Percentiles rank a stretch among this genome's conserved stretches.
Evolutionary conservation across 1,140 invertebrate species (phyloP).

Genomic region (Stegodyphus dumicola): DNA sequence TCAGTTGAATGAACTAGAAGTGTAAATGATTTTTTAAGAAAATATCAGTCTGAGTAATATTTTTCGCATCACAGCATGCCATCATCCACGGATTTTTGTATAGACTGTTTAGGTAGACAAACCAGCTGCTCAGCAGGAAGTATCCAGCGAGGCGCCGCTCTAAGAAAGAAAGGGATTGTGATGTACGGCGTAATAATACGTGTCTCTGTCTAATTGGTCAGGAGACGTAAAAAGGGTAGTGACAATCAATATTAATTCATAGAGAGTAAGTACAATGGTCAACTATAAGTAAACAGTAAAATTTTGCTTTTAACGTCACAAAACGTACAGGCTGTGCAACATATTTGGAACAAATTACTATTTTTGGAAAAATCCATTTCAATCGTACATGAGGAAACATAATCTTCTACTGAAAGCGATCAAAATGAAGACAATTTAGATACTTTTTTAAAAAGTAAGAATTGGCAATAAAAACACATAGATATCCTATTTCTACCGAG

Average conservation of each 20-base stretch:
- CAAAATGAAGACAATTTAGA: no score
- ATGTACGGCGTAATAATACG: neutral
- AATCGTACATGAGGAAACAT: no score
- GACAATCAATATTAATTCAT: neutral
- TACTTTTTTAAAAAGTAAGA: no score
- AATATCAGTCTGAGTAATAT: conserved; percentile 12
- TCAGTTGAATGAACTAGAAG: neutral
- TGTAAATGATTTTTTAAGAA: neutral
- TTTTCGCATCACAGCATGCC: neutral
- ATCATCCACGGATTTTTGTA: neutral
- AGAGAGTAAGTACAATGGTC: neutral
- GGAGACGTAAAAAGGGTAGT: neutral
- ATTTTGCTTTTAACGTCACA: no score
- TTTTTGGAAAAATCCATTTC: no score
- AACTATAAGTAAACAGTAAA: neutral
- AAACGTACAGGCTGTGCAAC: no score
- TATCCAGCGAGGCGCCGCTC: neutral
- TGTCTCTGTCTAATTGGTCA: neutral
- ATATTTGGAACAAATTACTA: no score
- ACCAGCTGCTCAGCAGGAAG: neutral
- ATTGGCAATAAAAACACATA: no score
- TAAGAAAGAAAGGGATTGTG: neutral
- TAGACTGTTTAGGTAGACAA: neutral
- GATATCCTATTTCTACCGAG: no score
- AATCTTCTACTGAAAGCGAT: no score